These are phyloP conservation scores for Apogon hyalosoma DNA, from an alignment of 2,797 vertebrate species.

Conservation along the genomic window DNA sequence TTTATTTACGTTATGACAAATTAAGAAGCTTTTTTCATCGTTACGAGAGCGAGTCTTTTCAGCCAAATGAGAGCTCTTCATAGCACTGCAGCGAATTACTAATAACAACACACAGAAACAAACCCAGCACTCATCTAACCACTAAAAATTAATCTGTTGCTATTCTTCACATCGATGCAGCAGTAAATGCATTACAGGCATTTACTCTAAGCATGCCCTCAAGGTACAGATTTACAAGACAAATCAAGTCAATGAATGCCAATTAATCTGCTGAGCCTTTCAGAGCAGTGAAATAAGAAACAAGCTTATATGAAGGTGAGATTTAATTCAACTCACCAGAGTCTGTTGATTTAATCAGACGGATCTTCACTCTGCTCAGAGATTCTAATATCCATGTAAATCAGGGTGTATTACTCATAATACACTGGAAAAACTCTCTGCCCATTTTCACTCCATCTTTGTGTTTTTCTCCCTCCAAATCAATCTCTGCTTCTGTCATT, in stretches of 20 bases:
- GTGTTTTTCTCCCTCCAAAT: constrained; percentile 7
- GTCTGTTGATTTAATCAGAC: constrained; percentile 55
- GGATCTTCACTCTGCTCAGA: constrained; percentile 20
- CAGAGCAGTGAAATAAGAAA: constrained; percentile 24
- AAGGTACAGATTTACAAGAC: constrained; percentile 47
- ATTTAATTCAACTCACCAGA: constrained; percentile 38
- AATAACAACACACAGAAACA: constrained; percentile 46
- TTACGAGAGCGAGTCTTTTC: constrained; percentile 35
- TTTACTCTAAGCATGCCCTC: constrained; percentile 40
- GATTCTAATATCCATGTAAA: constrained; percentile 63
- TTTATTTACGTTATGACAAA: constrained; percentile 33
- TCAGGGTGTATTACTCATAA: constrained; percentile 46
- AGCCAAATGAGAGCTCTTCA: neutral
- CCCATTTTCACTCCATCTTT: constrained; percentile 12
- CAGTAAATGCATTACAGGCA: constrained; percentile 39
- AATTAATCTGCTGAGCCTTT: constrained; percentile 52
- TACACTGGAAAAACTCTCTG: constrained; percentile 1
- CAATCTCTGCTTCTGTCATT: neutral
- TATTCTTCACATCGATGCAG: constrained; percentile 21
- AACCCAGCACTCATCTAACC: constrained; percentile 18
- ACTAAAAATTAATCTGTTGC: constrained; percentile 33
- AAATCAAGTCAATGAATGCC: constrained; percentile 49
- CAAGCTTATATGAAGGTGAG: constrained; percentile 31
- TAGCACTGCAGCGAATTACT: constrained; percentile 23
- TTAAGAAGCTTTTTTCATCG: constrained; percentile 33